Evolutionary conservation across 2,113 vertebrate species (phyloP), one percentile per base, ranked within the genome.

Genomic region (Cheirogaleus medius): DNA sequence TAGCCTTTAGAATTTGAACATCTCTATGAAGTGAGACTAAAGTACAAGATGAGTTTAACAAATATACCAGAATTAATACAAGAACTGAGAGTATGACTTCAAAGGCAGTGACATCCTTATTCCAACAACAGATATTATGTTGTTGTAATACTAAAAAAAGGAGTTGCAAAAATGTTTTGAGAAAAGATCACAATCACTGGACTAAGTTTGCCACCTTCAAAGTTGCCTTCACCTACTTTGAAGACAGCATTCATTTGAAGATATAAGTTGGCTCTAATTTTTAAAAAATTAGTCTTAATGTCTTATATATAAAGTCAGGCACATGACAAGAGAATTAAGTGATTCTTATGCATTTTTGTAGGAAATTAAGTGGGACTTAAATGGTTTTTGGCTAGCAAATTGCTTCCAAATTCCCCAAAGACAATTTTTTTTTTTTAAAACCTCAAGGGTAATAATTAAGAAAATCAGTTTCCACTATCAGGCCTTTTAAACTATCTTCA

Each of bases 201-300:
- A 32, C 10, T 91, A 96, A 87, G 92, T 69, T 47, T 5, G 27
- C 47, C n/a, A 93, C 25, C 60, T 81, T 64, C 20, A 49, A 93
- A 92, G 29, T 42, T 66, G 97, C 37, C 44, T 47, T 47, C 58
- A 73, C 58, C 21, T 91, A 82, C 37, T 90, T 29, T 73, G n/a
- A 93, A 92, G 25, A 93, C 9, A 96, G n/a, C 47, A 32, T 25
- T 91, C 77, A 94, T 14, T 13, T 91, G 15, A 94, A 94, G 44
- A 63, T 86, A 56, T 23, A 90, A 66, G 8, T 27, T 81, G n/a
- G 4, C 78, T 77, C 4, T 47, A 73, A 89, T 89, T 91, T 81
- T 85, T 93, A 96, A 89, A 96, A n/a, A 96, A 95, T 77, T 27
- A 88, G 34, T 91, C 37, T 68, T 96, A 94, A 23, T 83, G 17